phyloP scores from a whole-genome alignment of 92 coral and sea anemone species.

The Zoanthus sansibaricus region DNA sequence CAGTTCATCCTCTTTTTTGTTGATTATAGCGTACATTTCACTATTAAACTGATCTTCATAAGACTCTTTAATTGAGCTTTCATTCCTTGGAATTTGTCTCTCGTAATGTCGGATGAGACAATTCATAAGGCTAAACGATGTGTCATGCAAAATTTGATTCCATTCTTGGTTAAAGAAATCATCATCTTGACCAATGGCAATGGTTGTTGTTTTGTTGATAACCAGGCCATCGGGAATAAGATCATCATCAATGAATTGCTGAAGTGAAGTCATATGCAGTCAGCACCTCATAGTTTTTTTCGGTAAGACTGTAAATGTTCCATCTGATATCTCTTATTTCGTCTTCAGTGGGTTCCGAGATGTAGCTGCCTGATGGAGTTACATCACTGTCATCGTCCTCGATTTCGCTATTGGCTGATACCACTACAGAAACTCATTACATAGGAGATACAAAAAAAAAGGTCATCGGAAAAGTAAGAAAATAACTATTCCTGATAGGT shows the following conservation, averaged over 20 bases:
- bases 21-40: conserved; percentile 23
- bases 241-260: too few relatives aligned
- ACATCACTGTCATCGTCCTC: too few relatives aligned
- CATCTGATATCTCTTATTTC: too few relatives aligned
- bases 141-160: conserved; percentile 14
- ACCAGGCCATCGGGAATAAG: background rate
- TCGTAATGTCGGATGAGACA: conserved; percentile 26
- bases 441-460: too few relatives aligned
- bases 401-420: background rate
- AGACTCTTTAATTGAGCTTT: conserved; percentile 1
- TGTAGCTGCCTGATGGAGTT: too few relatives aligned
- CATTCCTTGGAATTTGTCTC: conserved; percentile 22
- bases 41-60: conserved; percentile 2
- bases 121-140: background rate
- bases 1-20: conserved; percentile 11
- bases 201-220: conserved; percentile 17
- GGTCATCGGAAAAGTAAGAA: too few relatives aligned
- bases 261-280: too few relatives aligned
- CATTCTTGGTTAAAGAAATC: conserved; percentile 9
- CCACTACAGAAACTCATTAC: background rate
- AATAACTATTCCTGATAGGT: too few relatives aligned
- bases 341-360: too few relatives aligned
- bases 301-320: too few relatives aligned
- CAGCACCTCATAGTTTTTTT: too few relatives aligned
- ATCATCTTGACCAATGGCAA: conserved; percentile 16